Base-by-base conservation (phyloP, 2,113 vertebrate genomes). In the Pithys albifrons region DNA sequence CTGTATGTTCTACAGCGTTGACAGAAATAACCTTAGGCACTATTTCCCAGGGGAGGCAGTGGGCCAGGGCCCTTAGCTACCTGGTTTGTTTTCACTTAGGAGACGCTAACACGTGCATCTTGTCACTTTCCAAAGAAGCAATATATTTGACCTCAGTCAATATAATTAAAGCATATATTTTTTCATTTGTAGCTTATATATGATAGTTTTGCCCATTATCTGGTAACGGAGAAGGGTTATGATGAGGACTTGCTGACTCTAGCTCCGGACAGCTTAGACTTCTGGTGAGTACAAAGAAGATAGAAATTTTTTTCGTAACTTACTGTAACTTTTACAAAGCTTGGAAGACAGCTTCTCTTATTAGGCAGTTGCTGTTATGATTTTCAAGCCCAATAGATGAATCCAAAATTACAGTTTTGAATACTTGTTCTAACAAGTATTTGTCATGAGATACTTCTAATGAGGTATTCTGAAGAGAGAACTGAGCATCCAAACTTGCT, bases 141-240 rank as follows among this genome's bases (percentile, higher is more conserved):
- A 5, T 45, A 25, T 77, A 52, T 72, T 88, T 77, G 29, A 43
- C 88, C 64, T 93, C 45, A 73, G 58, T 77, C 57, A 37, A 67
- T 62, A 7, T 67, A 83, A 73, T 45, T 66, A 86, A 71, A 67
- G 57, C 13, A 31, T 74, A 20, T 69, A 10, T 92, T 87, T 88
- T 90, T 69, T 87, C 78, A 37, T 97, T 97, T 97, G 17, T 97
- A 99, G 99, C 98, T 99, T 35, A 99, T 99, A 98, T 99, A 99
- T 96, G 98, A 99, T 81, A 99, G 99, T 89, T 99, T 99, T 97
- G 98, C 99, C 88, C 96, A 98, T 12, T 99, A 98, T 91, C 96
- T 99, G 86, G 99, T 99, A 94, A 98, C 98, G 9, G 98, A 99
- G 95, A 99, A 98, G 96, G 98, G 98, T 18, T 99, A 99, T 88